Conservation (phyloP, 1,140 invertebrate species). For the Gonatopus flavifemur region DNA sequence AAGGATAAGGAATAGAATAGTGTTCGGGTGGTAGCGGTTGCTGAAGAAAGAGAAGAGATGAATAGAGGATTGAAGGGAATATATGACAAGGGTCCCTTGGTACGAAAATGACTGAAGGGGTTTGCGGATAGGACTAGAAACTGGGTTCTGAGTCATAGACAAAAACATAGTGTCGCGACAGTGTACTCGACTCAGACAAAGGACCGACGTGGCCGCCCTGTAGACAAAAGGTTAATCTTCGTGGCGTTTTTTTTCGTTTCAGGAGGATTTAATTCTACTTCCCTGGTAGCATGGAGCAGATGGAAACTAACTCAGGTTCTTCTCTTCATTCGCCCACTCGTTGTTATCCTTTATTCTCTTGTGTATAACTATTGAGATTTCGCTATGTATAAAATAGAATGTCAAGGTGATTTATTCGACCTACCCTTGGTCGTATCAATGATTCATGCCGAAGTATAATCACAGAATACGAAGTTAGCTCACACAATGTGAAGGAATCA, state of each 20-base stretch:
- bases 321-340: too few species aligned
- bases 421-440: too few species aligned
- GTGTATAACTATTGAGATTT: too few species aligned
- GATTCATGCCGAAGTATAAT: too few species aligned
- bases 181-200: constrained; percentile 52
- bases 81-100: background rate
- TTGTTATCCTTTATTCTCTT: too few species aligned
- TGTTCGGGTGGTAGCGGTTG: background rate
- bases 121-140: too few species aligned
- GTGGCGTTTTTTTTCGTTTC: constrained; percentile 30
- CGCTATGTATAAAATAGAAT: too few species aligned
- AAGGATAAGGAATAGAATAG: background rate
- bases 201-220: constrained; percentile 36
- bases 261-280: constrained; percentile 41
- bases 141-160: constrained; percentile 27
- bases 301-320: too few species aligned
- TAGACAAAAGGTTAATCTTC: constrained; percentile 56
- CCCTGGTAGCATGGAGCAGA: constrained; percentile 6
- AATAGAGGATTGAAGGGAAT: background rate
- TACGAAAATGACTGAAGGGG: constrained; percentile 16
- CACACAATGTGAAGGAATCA: too few species aligned
- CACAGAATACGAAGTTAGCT: too few species aligned
- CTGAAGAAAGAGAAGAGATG: background rate
- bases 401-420: too few species aligned
- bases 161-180: constrained; percentile 55